Base-by-base conservation (phyloP, 2,113 vertebrate genomes). In the Paedocypris sp. region DNA sequence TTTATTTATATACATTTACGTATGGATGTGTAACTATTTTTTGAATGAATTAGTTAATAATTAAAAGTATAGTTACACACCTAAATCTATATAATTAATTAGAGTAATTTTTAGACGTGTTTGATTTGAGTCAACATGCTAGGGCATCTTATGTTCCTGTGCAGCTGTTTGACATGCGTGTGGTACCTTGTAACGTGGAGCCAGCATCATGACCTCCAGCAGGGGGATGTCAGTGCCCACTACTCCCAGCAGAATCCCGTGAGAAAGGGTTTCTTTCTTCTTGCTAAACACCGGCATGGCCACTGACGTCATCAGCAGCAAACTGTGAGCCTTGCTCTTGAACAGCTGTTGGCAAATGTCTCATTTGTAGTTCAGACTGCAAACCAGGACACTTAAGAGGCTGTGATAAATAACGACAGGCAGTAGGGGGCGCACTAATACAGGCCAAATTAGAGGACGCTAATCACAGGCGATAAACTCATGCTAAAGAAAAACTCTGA, bases 201-300 rank as follows among this genome's bases (percentile, higher is more conserved):
- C 91, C 64, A 98, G 73, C 64, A 92, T 95, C 78, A 98, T 86
- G 63, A 98, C 76, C 65, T 98, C 93, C 67, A 86, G 79, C 53
- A 98, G 80, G 0, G 95, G 88, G 3, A 98, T 82, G n/a, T 98
- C 95, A 0, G 93, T 89, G 67, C 94, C 95, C 18, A 93, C 91
- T 49, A 98, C 94, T 0, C 95, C 95, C 49, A 98, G 80, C 2
- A 98, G 88, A 73, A 98, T 97, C 28, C 94, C 95, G 0, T 97
- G 92, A 61, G 92, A 92, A 50, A 94, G 71, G 11, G 95, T 98
- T 75, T 97, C 93, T 0, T 92, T 97, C 85, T 98, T 98, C 77
- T 93, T 97, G 80, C 95, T 98, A 85, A 98, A 98, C 36, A 98
- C 95, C 0, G 95, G 95, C 93, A 97, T 96, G 61, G 95, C 92